phyloP scores from a whole-genome alignment of 2,888 invertebrate genomes.

The Choristoneura rosaceana region DNA sequence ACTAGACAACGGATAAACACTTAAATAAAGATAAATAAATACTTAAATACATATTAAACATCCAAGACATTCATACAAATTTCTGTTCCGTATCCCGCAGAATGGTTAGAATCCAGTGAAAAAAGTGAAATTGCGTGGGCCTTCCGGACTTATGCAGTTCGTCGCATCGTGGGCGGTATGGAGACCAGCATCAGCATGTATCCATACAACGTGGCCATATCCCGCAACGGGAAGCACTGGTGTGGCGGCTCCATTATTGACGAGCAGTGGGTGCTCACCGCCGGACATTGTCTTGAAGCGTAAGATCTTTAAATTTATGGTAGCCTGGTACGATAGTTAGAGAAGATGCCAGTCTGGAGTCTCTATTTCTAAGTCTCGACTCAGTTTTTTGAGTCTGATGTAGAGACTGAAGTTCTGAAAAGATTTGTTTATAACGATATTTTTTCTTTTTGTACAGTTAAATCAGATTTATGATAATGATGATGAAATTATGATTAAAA shows the following conservation, averaged over 20 bases:
- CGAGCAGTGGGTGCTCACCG: slow-evolving; percentile 79
- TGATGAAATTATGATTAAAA: too few species aligned
- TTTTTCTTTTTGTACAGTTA: too few species aligned
- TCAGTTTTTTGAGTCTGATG: too few species aligned
- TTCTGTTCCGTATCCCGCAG: not conserved
- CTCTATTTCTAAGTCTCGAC: not conserved
- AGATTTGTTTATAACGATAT: too few species aligned
- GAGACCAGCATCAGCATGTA: slow-evolving; percentile 78
- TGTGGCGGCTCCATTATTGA: slow-evolving; percentile 80
- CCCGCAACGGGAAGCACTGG: slow-evolving; percentile 75
- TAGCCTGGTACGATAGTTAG: not conserved
- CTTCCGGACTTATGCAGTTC: slow-evolving; percentile 72
- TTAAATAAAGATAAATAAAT: too few species aligned
- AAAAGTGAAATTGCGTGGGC: slow-evolving; percentile 70
- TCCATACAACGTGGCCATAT: slow-evolving; percentile 78
- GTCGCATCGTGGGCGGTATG: slow-evolving; percentile 79
- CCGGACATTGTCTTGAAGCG: slow-evolving; percentile 79
- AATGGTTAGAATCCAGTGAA: slow-evolving; percentile 50
- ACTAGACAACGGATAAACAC: too few species aligned
- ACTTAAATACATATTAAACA: too few species aligned
- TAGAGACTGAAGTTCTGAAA: too few species aligned
- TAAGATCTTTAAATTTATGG: slow-evolving; percentile 53
- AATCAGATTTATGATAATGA: too few species aligned
- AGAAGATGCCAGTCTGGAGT: too few species aligned
- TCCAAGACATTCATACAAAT: too few species aligned